These are phyloP conservation scores for Eupeodes luniger DNA, from an alignment of 2,888 invertebrate genomes.

Conservation along the genomic window DNA sequence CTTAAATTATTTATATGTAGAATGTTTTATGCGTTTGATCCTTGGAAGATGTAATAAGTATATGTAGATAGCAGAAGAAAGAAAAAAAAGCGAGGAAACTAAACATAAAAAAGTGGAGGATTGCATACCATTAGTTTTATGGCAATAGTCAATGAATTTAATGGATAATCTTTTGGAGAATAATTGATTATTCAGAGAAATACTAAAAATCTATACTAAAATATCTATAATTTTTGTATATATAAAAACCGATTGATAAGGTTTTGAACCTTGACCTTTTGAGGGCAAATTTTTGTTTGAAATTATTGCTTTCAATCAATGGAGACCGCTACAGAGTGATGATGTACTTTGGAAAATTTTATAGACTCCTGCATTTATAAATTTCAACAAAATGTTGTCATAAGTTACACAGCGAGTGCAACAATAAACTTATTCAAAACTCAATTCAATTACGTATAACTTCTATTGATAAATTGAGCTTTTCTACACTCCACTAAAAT, in stretches of 20 bases:
- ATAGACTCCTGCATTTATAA: too few relatives aligned
- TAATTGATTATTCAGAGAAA: slow-evolving; percentile 49
- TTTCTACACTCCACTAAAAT: too few relatives aligned
- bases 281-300: neutral
- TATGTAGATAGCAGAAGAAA: neutral
- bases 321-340: too few relatives aligned
- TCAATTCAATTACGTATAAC: too few relatives aligned
- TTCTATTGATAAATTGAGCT: too few relatives aligned
- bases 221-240: neutral
- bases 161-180: slow-evolving; percentile 52
- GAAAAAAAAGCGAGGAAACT: neutral
- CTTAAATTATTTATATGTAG: slow-evolving; percentile 71
- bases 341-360: too few relatives aligned
- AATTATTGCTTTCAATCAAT: neutral
- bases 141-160: slow-evolving; percentile 42
- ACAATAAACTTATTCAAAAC: too few relatives aligned
- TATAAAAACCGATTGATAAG: neutral
- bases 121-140: slow-evolving; percentile 71
- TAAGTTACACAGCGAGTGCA: too few relatives aligned
- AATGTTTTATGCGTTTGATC: slow-evolving; percentile 68
- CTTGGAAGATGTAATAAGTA: slow-evolving; percentile 8
- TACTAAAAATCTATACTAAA: neutral
- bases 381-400: too few relatives aligned
- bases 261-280: slow-evolving; percentile 9
- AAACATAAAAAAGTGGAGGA: slow-evolving; percentile 13